Conservation (phyloP, 2,888 invertebrate species). For the Hydroisotoma schaefferi region DNA sequence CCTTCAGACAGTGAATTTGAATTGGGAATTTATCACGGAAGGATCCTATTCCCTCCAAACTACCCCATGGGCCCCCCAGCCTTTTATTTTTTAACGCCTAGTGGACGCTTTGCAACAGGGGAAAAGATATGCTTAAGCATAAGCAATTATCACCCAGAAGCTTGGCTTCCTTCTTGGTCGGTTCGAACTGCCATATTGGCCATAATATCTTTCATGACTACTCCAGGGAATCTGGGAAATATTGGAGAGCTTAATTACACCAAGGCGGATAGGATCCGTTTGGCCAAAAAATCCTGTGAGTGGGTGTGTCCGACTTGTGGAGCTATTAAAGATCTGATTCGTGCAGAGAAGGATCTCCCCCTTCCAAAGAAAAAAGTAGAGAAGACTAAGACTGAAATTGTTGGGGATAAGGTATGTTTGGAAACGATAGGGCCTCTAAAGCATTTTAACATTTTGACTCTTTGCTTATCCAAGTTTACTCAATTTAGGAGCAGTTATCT, state of each 20-base stretch:
- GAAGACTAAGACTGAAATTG: no score
- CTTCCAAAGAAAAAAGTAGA: no score
- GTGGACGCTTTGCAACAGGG: constrained; percentile 87
- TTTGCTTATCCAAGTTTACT: no score
- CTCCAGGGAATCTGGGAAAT: constrained; percentile 65
- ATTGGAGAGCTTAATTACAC: constrained; percentile 88
- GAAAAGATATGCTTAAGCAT: constrained; percentile 94
- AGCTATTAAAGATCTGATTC: constrained; percentile 5
- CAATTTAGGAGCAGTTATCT: no score
- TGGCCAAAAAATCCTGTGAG: constrained; percentile 70
- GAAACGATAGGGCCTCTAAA: no score
- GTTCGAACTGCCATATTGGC: constrained; percentile 88
- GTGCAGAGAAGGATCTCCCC: neutral
- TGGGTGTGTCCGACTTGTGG: constrained; percentile 67
- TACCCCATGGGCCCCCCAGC: constrained; percentile 98
- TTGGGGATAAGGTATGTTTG: no score
- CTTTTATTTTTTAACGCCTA: constrained; percentile 87
- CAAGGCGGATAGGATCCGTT: constrained; percentile 71
- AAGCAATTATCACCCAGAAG: constrained; percentile 95
- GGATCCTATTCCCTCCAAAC: constrained; percentile 81
- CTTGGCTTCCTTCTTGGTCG: constrained; percentile 97
- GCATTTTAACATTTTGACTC: no score
- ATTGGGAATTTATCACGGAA: constrained; percentile 58
- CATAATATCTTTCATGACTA: constrained; percentile 91
- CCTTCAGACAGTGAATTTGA: constrained; percentile 85